Evolutionary conservation across 2,797 vertebrate species (phyloP).

Genomic region (Takifugu rubripes): DNA sequence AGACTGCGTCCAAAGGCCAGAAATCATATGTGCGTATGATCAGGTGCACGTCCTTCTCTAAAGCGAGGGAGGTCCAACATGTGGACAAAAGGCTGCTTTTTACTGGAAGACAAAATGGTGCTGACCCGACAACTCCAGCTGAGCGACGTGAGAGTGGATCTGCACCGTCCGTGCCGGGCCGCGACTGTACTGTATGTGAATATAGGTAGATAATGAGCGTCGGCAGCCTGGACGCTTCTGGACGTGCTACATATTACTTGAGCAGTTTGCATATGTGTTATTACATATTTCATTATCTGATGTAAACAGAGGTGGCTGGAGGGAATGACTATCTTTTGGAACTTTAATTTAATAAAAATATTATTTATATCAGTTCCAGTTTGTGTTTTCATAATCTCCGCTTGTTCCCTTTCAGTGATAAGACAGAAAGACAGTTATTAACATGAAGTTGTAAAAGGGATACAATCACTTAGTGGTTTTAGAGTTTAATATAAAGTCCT

Average conservation of each 20-base stretch:
- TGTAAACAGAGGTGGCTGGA: conserved; percentile 15
- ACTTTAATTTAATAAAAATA: conserved; percentile 69
- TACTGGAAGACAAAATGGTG: conserved; percentile 20
- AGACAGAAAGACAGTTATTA: too few relatives aligned
- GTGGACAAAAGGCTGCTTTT: conserved; percentile 2
- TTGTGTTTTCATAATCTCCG: neutral
- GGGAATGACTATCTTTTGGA: conserved; percentile 31
- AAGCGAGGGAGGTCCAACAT: conserved; percentile 5
- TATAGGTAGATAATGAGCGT: conserved; percentile 26
- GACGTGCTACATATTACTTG: conserved; percentile 19
- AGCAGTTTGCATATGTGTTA: conserved; percentile 34
- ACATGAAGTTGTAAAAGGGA: too few relatives aligned
- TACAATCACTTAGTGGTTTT: neutral
- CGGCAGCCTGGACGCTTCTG: conserved; percentile 28
- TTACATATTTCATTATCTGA: conserved; percentile 27
- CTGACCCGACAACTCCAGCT: conserved; percentile 16
- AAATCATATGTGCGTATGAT: too few relatives aligned
- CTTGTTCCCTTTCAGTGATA: too few relatives aligned
- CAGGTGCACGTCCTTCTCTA: too few relatives aligned
- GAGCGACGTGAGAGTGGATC: conserved; percentile 10
- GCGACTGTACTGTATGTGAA: conserved; percentile 32
- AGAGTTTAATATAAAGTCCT: conserved; percentile 43
- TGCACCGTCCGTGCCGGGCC: conserved; percentile 23
- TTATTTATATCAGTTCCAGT: conserved; percentile 47
- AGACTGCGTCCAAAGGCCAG: too few relatives aligned